These are phyloP conservation scores for Conchocele bisecta DNA, from an alignment of 2,888 invertebrate species.

Conservation along the genomic window DNA sequence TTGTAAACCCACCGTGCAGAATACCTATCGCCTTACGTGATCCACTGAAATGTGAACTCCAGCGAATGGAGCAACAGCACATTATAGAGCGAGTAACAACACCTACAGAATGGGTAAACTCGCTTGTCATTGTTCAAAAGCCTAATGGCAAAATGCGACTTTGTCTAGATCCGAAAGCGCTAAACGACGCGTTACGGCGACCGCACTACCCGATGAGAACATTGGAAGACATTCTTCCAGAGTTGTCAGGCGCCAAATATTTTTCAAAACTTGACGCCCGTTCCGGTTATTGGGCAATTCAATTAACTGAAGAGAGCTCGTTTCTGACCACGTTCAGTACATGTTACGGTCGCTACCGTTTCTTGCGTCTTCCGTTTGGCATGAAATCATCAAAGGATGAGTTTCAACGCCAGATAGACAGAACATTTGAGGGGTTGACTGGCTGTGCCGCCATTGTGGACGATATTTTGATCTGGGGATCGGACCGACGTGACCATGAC, in stretches of 20 bases:
- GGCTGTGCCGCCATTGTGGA: conserved; percentile 44
- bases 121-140: conserved; percentile 51
- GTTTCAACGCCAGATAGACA: conserved; percentile 44
- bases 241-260: conserved; percentile 31
- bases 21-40: conserved; percentile 47
- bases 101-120: conserved; percentile 56
- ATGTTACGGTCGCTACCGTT: conserved; percentile 32
- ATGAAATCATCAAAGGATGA: conserved; percentile 40
- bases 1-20: conserved; percentile 39
- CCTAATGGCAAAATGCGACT: conserved; percentile 40
- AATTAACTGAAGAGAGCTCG: conserved; percentile 28
- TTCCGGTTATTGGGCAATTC: conserved; percentile 60
- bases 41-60: conserved; percentile 44
- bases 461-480: conserved; percentile 40
- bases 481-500: conserved; percentile 43
- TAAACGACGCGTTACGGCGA: conserved; percentile 49
- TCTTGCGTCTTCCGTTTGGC: conserved; percentile 54
- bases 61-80: conserved; percentile 32
- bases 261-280: conserved; percentile 56
- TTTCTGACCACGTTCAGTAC: conserved; percentile 44
- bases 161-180: conserved; percentile 52
- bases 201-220: conserved; percentile 54
- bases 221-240: conserved; percentile 50
- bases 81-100: conserved; percentile 40
- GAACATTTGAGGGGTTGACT: conserved; percentile 36